These are phyloP conservation scores for Setophaga coronata DNA, from an alignment of 2,113 vertebrate genomes.

Conservation along the genomic window DNA sequence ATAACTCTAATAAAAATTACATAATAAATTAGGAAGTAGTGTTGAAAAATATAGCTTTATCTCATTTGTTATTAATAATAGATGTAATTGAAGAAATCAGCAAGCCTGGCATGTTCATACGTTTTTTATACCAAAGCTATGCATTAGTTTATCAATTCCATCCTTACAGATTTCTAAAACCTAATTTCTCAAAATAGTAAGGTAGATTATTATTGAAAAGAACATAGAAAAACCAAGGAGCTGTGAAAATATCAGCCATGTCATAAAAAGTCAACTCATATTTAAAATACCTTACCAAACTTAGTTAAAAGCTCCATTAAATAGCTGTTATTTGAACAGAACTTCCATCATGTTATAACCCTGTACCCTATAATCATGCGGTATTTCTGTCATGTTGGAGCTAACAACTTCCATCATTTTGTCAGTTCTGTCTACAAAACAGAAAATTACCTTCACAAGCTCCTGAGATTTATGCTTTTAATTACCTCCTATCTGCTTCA, in stretches of 20 bases:
- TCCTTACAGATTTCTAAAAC: not conserved
- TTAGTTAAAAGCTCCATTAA: constrained; percentile 60
- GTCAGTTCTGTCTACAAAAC: constrained; percentile 78
- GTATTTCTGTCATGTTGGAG: constrained; percentile 77
- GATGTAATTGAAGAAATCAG: not conserved
- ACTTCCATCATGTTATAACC: constrained; percentile 50
- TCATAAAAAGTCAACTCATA: not conserved
- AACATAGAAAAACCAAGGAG: not conserved
- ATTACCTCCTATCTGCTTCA: constrained; percentile 76
- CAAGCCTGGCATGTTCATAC: not conserved
- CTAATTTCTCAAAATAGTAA: not conserved
- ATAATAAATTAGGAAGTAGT: not conserved
- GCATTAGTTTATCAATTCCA: not conserved
- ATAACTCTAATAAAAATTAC: not conserved
- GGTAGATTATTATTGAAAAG: not conserved
- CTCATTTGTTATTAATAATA: not conserved
- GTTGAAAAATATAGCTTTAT: not conserved
- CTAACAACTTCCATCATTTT: constrained; percentile 79
- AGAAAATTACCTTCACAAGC: constrained; percentile 74
- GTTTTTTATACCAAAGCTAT: not conserved
- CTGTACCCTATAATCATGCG: constrained; percentile 46
- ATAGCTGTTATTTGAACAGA: constrained; percentile 48
- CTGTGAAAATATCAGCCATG: not conserved
- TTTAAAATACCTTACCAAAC: constrained; percentile 28
- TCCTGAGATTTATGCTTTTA: constrained; percentile 82